Evolutionary conservation across 1,140 invertebrate species (phyloP).

Genomic region (Danaus melanippus): DNA sequence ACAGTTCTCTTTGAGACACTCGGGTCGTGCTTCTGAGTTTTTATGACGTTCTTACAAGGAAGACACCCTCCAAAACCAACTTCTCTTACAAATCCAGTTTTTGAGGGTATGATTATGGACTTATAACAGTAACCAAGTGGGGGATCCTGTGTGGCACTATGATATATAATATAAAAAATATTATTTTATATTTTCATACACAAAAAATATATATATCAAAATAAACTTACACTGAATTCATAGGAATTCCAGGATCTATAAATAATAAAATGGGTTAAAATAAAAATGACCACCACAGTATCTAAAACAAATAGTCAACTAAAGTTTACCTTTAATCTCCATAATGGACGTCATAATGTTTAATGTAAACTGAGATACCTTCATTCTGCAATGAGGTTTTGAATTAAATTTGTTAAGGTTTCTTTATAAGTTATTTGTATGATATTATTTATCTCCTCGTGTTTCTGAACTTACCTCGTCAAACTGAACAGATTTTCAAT

Average conservation of each 20-base stretch:
- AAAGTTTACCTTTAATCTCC: conserved; percentile 6
- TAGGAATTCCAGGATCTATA: conserved; percentile 9
- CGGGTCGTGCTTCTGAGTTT: conserved; percentile 1
- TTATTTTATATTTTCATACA: background rate
- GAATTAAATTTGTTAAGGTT: no score
- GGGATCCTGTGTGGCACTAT: conserved; percentile 9
- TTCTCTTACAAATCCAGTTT: no score
- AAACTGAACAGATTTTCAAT: no score
- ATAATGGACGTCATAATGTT: background rate
- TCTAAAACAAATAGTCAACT: background rate
- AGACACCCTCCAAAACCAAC: no score
- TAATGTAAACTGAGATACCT: conserved; percentile 1
- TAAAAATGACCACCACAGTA: background rate
- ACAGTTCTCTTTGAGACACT: background rate
- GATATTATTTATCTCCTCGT: no score
- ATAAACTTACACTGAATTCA: conserved; percentile 5
- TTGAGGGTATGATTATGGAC: background rate
- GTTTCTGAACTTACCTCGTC: no score
- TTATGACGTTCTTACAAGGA: background rate
- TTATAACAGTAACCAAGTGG: conserved; percentile 6
- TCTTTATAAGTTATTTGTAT: no score
- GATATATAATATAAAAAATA: background rate
- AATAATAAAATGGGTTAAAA: background rate
- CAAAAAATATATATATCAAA: background rate
- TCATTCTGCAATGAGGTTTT: conserved; percentile 1